Evolutionary conservation across 2,888 invertebrate genomes (phyloP), one percentile per base, ranked within the genome.

Genomic region (Napeogenes inachia): DNA sequence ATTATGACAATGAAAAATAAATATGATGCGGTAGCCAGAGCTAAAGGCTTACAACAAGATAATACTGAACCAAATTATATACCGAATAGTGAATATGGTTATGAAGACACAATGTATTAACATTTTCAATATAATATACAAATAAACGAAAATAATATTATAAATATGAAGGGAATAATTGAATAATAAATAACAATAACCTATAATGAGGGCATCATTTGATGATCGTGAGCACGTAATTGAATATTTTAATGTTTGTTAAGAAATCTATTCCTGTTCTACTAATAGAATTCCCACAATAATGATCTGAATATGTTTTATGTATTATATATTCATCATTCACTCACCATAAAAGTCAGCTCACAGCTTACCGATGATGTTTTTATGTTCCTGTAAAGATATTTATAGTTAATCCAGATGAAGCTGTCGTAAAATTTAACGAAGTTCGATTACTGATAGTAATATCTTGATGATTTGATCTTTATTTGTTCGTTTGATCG

Each of bases 331-430:
- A 13, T 47, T 47, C 47, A 54, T 33, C 56, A 32, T 46, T 59
- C 57, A 63, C 60, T 63, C 59, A 63, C 63, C 59, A 45, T 33
- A 54, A 38, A 45, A 13, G 53, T 59, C 45, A 47, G 47, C 12
- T 38, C 45, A 54, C 54, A 53, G 10, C 35, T 45, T 32, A 47
- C 54, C 57, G 60, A 54, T 46, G 56, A 63, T 57, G 55, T 57
- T 57, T 55, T 55, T 57, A 60, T 57, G 47, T 33, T 55, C 54
- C 63, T 60, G 60, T 35, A 63, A 63, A 57, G 50, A 46, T 57
- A 61, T 57, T 21, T 45, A 57, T 13, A 13, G 45, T 63, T 60
- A 60, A 6, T 63, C 53, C 57, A 56, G 45, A 62, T 53, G 45
- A 59, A 61, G 45, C 59, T 50, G 10, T 56, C 33, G 42, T 61